phyloP scores from a whole-genome alignment of 2,888 invertebrate species.

The Sericinus montela region DNA sequence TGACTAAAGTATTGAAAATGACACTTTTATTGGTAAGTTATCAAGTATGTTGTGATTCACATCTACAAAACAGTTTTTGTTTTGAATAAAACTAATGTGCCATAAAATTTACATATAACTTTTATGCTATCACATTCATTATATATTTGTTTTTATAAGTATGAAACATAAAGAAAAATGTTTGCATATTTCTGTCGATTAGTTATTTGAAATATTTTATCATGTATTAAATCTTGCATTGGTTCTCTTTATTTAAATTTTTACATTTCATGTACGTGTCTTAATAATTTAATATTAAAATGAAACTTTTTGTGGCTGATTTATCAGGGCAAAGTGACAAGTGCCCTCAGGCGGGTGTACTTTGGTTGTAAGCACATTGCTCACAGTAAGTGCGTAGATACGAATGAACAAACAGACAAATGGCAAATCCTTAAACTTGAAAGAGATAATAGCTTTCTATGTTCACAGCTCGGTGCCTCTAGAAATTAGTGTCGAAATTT shows the following conservation, averaged over 20 bases:
- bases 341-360: conserved; percentile 75
- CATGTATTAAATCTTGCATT: too few relatives aligned
- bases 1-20: too few relatives aligned
- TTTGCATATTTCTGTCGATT: background rate
- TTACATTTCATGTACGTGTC: background rate
- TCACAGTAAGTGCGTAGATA: conserved; percentile 76
- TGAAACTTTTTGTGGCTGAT: conserved; percentile 35
- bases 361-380: conserved; percentile 78
- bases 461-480: conserved; percentile 31
- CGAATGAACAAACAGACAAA: conserved; percentile 22
- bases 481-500: conserved; percentile 8
- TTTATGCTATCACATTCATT: too few relatives aligned
- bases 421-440: conserved; percentile 23
- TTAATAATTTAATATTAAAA: conserved; percentile 14
- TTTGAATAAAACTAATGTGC: too few relatives aligned
- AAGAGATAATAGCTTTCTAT: conserved; percentile 26
- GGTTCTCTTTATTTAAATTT: too few relatives aligned
- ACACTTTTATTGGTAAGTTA: too few relatives aligned
- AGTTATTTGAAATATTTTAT: conserved; percentile 4
- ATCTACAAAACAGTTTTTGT: too few relatives aligned
- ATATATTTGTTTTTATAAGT: too few relatives aligned
- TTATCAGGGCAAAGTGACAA: conserved; percentile 76
- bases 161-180: background rate
- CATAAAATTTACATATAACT: too few relatives aligned
- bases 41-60: too few relatives aligned